Evolutionary conservation across 2,797 vertebrate genomes (phyloP), one percentile per base, ranked within the genome.

Genomic region (Anisognathus igniventris): DNA sequence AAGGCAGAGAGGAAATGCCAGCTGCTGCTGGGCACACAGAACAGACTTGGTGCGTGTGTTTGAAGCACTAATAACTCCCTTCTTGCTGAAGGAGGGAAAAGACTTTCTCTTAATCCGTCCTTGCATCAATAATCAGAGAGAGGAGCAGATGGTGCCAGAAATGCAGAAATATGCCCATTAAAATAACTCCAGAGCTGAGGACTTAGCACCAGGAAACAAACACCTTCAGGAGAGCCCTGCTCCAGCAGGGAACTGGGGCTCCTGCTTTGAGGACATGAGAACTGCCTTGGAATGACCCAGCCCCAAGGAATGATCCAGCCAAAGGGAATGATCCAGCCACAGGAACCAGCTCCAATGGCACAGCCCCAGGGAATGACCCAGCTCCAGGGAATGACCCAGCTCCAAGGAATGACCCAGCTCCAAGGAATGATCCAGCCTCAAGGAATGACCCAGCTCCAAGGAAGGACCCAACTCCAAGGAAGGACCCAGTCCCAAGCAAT

Each of bases 91-190:
- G 86, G 81, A 92, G 71, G 88, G 81, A 68, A 64, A 88, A 85
- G 60, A 51, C 67, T 95, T 94, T 80, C 45, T 94, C 81, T 92
- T 95, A 89, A 95, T 95, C 92, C 84, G 57, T 90, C 74, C 84
- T 95, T 88, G 92, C 93, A 93, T 88, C 89, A 80, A 54, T 90
- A 92, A 96, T 89, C 88, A 96, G 84, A 83, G 68, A 92, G 72
- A 85, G 27, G 72, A 94, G 72, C 96, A 96, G 95, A 96, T 94
- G 93, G 93, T 96, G 91, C 91, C 94, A 96, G 88, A 89, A 92
- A 90, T 74, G 64, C 64, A 82, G 86, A 77, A 89, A 90, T 76
- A 57, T 91, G 86, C 75, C 86, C 81, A 80, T 92, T 92, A 94
- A 87, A 91, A 83, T 37, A 74, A 80, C 72, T 86, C 88, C 86